Percentiles rank a stretch among this genome's conserved stretches.
Evolutionary conservation across 2,888 invertebrate species (phyloP).

Genomic region (Diarsia brunnea): DNA sequence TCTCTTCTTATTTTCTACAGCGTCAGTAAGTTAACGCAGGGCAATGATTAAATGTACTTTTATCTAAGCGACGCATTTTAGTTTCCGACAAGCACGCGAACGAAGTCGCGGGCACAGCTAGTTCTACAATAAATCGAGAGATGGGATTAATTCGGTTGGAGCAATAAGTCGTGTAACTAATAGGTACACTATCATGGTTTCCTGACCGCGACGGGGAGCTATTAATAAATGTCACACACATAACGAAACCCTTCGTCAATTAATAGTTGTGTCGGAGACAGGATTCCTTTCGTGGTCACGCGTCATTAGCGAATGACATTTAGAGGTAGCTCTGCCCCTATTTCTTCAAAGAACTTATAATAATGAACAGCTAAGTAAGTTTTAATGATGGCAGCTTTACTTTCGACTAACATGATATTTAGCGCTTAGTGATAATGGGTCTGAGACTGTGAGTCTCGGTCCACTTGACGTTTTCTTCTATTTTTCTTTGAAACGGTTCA

Average conservation of each 20-base stretch:
- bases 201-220: constrained; percentile 62
- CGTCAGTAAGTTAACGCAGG: no score
- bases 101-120: no score
- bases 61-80: no score
- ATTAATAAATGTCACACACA: constrained; percentile 81
- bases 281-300: constrained; percentile 69
- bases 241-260: constrained; percentile 76
- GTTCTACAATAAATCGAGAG: constrained; percentile 42
- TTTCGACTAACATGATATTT: constrained; percentile 58
- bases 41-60: no score
- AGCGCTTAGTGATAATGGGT: constrained; percentile 51
- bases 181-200: constrained; percentile 44
- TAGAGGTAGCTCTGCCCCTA: constrained; percentile 49
- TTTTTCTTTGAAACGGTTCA: constrained; percentile 27
- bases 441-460: constrained; percentile 3
- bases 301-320: constrained; percentile 71
- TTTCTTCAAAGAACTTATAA: constrained; percentile 44
- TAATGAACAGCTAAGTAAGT: constrained; percentile 59
- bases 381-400: constrained; percentile 56
- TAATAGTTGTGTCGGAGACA: constrained; percentile 77
- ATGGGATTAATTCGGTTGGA: constrained; percentile 51
- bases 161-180: constrained; percentile 58
- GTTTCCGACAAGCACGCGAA: no score
- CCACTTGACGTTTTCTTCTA: constrained; percentile 20
- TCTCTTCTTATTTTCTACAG: no score